phyloP scores from a whole-genome alignment of 2,888 invertebrate species.

The Chaitophorus viminalis region DNA sequence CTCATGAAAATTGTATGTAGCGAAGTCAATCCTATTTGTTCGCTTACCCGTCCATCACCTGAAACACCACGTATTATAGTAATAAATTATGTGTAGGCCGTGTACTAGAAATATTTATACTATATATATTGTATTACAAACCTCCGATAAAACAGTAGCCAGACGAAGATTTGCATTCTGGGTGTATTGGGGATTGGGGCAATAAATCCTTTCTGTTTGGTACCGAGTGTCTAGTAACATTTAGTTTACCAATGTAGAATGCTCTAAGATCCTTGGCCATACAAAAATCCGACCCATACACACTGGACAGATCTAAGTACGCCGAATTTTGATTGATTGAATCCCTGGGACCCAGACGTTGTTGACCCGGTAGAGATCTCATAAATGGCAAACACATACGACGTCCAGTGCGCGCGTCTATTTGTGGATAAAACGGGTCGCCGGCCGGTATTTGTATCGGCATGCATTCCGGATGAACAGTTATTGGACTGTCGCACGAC shows the following conservation, averaged over 20 bases:
- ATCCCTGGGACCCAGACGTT: slow-evolving; percentile 78
- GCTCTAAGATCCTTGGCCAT: slow-evolving; percentile 80
- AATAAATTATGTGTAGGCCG: not conserved
- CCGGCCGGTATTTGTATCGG: slow-evolving; percentile 90
- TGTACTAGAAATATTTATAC: not conserved
- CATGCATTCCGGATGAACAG: slow-evolving; percentile 92
- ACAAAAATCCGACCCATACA: slow-evolving; percentile 91
- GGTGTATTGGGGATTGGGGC: slow-evolving; percentile 81
- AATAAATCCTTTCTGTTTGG: slow-evolving; percentile 80
- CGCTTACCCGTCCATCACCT: slow-evolving; percentile 90
- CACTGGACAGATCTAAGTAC: slow-evolving; percentile 85
- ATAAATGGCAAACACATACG: slow-evolving; percentile 93
- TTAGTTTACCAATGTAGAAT: slow-evolving; percentile 80
- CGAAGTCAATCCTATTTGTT: slow-evolving; percentile 88
- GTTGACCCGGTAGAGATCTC: slow-evolving; percentile 90
- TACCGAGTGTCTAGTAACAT: slow-evolving; percentile 79
- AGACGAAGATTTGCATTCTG: slow-evolving; percentile 87
- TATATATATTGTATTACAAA: slow-evolving; percentile 66
- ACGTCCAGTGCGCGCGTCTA: slow-evolving; percentile 84
- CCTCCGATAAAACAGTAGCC: slow-evolving; percentile 90
- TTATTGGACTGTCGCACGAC: slow-evolving; percentile 85
- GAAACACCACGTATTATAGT: slow-evolving; percentile 10
- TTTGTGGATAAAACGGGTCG: slow-evolving; percentile 89
- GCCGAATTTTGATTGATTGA: slow-evolving; percentile 95
- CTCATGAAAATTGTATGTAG: slow-evolving; percentile 89